Evolutionary conservation across 2,113 vertebrate species (phyloP).

Genomic region (Grallaria varia): DNA sequence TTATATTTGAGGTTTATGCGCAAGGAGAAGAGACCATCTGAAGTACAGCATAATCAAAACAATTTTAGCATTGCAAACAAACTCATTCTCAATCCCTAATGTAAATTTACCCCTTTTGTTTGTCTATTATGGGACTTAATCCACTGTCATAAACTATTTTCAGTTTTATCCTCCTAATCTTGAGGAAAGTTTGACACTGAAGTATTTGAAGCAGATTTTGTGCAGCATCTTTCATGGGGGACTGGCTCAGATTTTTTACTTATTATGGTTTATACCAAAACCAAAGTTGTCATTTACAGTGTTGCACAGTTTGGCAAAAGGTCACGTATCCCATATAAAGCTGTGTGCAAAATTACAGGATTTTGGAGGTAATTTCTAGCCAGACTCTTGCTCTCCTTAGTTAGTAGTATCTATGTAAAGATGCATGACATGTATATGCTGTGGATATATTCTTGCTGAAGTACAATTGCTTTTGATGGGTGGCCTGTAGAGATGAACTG

Average conservation of each 20-base stretch:
- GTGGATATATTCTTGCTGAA: background rate
- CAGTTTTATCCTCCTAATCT: background rate
- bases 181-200: background rate
- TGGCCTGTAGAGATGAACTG: background rate
- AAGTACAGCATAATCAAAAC: background rate
- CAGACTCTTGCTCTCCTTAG: background rate
- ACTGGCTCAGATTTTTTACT: background rate
- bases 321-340: background rate
- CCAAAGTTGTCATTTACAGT: background rate
- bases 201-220: background rate
- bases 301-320: background rate
- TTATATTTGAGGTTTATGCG: background rate
- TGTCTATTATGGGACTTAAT: background rate
- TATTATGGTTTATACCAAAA: background rate
- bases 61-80: background rate
- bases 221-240: background rate
- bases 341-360: background rate
- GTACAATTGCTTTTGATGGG: background rate
- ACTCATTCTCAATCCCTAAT: background rate
- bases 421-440: background rate
- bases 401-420: too few species aligned
- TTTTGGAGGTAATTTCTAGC: background rate
- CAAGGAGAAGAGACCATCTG: background rate
- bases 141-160: background rate
- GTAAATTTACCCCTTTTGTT: background rate